Conservation (phyloP, 2,888 invertebrate genomes). For the Eubasilissa splendida region DNA sequence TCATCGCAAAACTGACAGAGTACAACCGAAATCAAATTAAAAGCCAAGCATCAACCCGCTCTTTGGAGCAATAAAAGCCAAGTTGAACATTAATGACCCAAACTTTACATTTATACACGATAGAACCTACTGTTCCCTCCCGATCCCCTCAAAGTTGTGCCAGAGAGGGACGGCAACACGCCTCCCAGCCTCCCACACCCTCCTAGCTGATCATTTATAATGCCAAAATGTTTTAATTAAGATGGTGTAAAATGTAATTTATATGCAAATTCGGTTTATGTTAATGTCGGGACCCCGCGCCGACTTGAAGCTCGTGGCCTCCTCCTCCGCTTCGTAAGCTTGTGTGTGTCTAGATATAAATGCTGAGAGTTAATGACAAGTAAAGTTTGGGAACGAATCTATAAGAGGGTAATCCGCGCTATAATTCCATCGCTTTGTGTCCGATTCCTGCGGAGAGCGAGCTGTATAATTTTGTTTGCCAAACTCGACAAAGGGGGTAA, state of each 20-base stretch:
- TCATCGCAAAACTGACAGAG: conserved; percentile 38
- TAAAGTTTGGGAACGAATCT: conserved; percentile 58
- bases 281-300: conserved; percentile 65
- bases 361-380: conserved; percentile 57
- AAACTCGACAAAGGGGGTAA: conserved; percentile 37
- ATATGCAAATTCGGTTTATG: conserved; percentile 77
- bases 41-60: conserved; percentile 55
- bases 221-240: conserved; percentile 77
- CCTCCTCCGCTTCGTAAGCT: conserved; percentile 29
- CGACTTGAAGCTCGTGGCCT: conserved; percentile 51
- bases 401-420: conserved; percentile 58
- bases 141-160: conserved; percentile 25
- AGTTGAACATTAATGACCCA: conserved; percentile 59
- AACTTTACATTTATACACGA: conserved; percentile 59
- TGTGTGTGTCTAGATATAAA: conserved; percentile 54
- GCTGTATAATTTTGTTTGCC: conserved; percentile 56
- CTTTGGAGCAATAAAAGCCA: conserved; percentile 57
- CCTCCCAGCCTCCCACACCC: conserved; percentile 47
- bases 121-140: conserved; percentile 54
- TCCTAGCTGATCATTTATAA: conserved; percentile 72
- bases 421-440: conserved; percentile 58
- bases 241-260: conserved; percentile 76
- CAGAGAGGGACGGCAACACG: conserved; percentile 26
- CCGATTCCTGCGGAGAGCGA: conserved; percentile 52
- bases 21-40: conserved; percentile 56